Base-by-base conservation (phyloP, 2,797 vertebrate species). In the Eulemur albifrons region DNA sequence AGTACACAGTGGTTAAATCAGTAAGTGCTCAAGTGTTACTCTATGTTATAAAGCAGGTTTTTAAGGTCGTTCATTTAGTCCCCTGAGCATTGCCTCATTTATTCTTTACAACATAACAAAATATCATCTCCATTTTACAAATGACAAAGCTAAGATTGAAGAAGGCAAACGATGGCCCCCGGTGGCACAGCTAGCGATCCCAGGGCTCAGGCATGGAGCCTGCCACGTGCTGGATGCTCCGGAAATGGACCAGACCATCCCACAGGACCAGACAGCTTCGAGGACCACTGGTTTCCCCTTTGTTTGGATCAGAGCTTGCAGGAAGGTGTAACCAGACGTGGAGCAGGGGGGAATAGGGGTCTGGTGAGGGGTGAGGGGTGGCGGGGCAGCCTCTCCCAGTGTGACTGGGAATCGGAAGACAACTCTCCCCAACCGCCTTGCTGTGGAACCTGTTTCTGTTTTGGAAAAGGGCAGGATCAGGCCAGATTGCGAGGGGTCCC, bases 201-300 rank as follows among this genome's bases (percentile, higher is more conserved):
- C 52, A 57, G 21, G 7, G 25, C 5, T 12, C 30, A 17, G 54
- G n/a, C 7, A 6, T 3, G 2, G 20, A 89, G 15, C 10, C 4
- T 21, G 50, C 25, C 21, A 3, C 0, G 0, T 2, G 43, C 21
- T 0, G 0, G 13, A 17, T 6, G 54, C 35, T 69, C 14, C 1
- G 52, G 54, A 27, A 9, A 43, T 21, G 14, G 27, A 32, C 2
- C 5, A 23, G 30, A 7, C 52, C 8, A 1, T 6, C 21, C 7
- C 23, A 2, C 21, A 17, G 43, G 81, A 43, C 50, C 70, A 18
- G 27, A 4, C 4, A 0, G 2, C 17, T 25, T 15, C 35, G 5
- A 45, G 14, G 3, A 0, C 12, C 18, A 5, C 1, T 1, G 38
- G 4, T 2, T 23, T 48, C n/a, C 35, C 45, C 15, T 18, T 8